phyloP scores from a whole-genome alignment of 2,888 invertebrate genomes.

The Colletes collaris region DNA sequence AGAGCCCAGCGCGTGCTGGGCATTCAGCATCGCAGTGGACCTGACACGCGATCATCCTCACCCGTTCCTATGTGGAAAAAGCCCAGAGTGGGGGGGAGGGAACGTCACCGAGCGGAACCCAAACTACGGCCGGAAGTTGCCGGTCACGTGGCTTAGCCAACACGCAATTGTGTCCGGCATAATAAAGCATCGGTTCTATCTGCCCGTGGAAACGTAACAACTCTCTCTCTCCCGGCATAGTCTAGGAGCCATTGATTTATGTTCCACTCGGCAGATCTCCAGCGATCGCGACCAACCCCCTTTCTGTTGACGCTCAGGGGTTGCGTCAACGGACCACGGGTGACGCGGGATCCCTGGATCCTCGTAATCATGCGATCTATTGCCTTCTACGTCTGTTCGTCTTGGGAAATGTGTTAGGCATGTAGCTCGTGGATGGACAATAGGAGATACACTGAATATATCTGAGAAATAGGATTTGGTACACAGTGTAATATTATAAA shows the following conservation, averaged over 20 bases:
- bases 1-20: constrained; percentile 22
- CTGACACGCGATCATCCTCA: constrained; percentile 63
- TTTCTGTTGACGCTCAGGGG: constrained; percentile 42
- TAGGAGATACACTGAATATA: not conserved
- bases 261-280: constrained; percentile 60
- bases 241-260: constrained; percentile 66
- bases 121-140: constrained; percentile 82
- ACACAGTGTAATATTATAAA: too few relatives aligned
- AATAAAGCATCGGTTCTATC: constrained; percentile 79
- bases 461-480: too few relatives aligned
- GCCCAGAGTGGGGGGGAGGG: constrained; percentile 25
- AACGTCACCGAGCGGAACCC: constrained; percentile 81
- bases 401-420: not conserved
- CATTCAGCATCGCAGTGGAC: constrained; percentile 38
- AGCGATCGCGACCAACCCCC: constrained; percentile 50
- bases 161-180: constrained; percentile 83
- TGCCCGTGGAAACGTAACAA: constrained; percentile 69
- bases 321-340: constrained; percentile 49
- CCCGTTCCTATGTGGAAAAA: constrained; percentile 40
- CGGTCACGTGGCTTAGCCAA: constrained; percentile 83
- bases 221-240: constrained; percentile 62
- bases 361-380: constrained; percentile 54
- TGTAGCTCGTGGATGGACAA: not conserved
- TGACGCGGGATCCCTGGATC: constrained; percentile 31
- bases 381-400: constrained; percentile 25